Evolutionary conservation across 2,888 invertebrate species (phyloP), one percentile per base, ranked within the genome.

Genomic region (Laspeyria flexula): DNA sequence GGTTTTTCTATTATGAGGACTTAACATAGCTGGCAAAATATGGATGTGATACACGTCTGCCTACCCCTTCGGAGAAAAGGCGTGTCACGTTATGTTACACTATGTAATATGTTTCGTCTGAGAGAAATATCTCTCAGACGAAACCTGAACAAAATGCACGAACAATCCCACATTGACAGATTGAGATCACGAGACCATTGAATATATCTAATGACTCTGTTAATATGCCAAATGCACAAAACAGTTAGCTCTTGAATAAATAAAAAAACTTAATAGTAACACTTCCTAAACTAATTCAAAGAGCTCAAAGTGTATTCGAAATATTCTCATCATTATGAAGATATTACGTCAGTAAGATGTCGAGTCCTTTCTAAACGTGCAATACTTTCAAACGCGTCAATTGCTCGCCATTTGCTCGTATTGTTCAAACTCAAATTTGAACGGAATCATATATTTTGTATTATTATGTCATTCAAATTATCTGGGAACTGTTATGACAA

Each of bases 381-480:
- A 33, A 45, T 45, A 39, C 45, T 39, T 45, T 38, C 38, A 23
- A 39, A 3, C 7, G 3, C 52, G 0, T 66, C 66, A 1, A n/a
- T n/a, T n/a, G n/a, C n/a, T n/a, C n/a, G n/a, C n/a, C 66, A 65
- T 0, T 10, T 29, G 5, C 39, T 13, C 2, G 27, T 27, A 23
- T n/a, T 29, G 15, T 31, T 10, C 1, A 13, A 6, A 31, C 31
- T 13, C 6, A 5, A 31, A 13, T 31, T 7, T 31, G 31, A 6
- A 6, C 6, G 6, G 0, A 10, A 27, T 9, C 27, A 27, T 4
- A 27, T 11, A n/a, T 30, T 25, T 6, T 25, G 25, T 7, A 25
- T 25, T 7, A 25, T 25, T 25, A 25, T 7, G 25, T 25, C 1
- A 25, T 1, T 7, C 3, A 25, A 25, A 7, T 7, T 7, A 25